Evolutionary conservation across 2,888 invertebrate species (phyloP), one percentile per base, ranked within the genome.

Genomic region (Leptinotarsa tumamoca): DNA sequence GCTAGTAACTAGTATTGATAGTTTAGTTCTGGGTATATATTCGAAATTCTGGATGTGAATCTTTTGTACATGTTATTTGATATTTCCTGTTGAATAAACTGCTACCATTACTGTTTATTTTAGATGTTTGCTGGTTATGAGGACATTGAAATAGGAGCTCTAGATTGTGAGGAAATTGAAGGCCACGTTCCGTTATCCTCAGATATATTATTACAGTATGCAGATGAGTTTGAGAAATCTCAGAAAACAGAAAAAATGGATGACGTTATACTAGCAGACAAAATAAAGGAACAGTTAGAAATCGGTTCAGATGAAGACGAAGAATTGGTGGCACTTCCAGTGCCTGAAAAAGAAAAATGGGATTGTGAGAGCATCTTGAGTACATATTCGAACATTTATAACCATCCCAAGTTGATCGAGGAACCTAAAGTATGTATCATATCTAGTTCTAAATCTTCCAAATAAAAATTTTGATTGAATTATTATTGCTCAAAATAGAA

Each of bases 341-440:
- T 94, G 1, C 91, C 92, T 49, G 91, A 92, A 71, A 91, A 92
- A 80, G 91, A 92, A 79, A 94, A 93, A 87, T 97, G 95, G 95
- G 98, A 98, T 89, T 98, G 98, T 84, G 95, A 98, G 89, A 95
- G 95, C 73, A 94, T 98, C 81, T 89, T 98, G 5, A 95, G 95
- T 23, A 97, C 96, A 0, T 96, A 96, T 87, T 97, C 97, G 10
- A 98, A 94, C 86, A 90, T 95, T 71, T 97, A 96, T 87, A 98
- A 98, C 89, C 96, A 96, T 89, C 98, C 98, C 0, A 96, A 95
- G 87, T 83, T 96, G 27, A 97, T 98, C 71, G 90, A 92, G 68
- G 96, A 95, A 84, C 92, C 93, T 0, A 92, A 91, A 88, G 93
- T 93, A 85, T 84, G 85, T 80, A 51, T 50, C 54, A 71, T 43